Evolutionary conservation across 2,797 vertebrate species (phyloP).

Genomic region (Melanotaenia maccullochi): DNA sequence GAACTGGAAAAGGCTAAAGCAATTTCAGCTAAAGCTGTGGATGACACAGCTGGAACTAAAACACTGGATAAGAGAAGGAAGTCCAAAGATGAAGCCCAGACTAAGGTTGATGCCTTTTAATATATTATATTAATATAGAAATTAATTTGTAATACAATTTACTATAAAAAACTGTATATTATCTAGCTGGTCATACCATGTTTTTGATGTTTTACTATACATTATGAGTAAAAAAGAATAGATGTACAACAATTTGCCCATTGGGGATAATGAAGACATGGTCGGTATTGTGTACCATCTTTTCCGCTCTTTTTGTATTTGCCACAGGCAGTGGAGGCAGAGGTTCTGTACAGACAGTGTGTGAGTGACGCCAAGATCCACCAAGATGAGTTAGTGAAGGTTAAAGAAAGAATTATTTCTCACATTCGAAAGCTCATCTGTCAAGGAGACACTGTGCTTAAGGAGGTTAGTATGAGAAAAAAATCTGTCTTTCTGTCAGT

Average conservation of each 20-base stretch:
- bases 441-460: constrained; percentile 91
- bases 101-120: constrained; percentile 80
- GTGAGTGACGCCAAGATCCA: constrained; percentile 84
- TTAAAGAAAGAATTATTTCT: constrained; percentile 87
- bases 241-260: not conserved
- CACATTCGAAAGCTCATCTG: constrained; percentile 91
- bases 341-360: constrained; percentile 82
- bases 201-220: constrained; percentile 1
- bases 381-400: constrained; percentile 86
- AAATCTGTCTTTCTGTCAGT: constrained; percentile 6
- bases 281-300: not conserved
- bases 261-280: not conserved
- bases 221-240: not conserved
- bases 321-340: constrained; percentile 83
- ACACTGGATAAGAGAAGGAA: constrained; percentile 91
- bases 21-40: constrained; percentile 81
- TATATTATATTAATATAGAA: not conserved
- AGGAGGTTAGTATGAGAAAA: constrained; percentile 82
- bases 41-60: constrained; percentile 84
- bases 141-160: not conserved
- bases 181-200: not conserved
- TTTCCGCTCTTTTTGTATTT: constrained; percentile 17
- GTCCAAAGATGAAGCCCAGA: constrained; percentile 89
- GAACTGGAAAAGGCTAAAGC: constrained; percentile 88
- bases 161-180: not conserved